These are phyloP conservation scores for Pseudoatta argentina DNA, from an alignment of 1,140 invertebrate species.

Conservation along the genomic window DNA sequence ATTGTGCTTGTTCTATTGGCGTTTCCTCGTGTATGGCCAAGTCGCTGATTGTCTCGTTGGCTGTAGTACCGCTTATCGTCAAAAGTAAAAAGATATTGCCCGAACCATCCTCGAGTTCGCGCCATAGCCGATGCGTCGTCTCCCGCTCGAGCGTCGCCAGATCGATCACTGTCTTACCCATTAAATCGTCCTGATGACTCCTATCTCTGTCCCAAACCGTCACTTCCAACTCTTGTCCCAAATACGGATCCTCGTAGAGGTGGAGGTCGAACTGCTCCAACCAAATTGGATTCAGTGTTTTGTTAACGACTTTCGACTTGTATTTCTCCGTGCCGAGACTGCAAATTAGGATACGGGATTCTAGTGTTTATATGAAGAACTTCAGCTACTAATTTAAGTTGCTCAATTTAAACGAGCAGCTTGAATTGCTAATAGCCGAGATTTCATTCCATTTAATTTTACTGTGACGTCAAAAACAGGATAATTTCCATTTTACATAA, in stretches of 20 bases:
- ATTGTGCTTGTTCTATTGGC: conserved; percentile 89
- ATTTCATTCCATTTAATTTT: conserved; percentile 5
- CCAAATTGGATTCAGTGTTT: conserved; percentile 95
- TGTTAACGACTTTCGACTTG: conserved; percentile 97
- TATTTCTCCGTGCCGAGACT: conserved; percentile 99
- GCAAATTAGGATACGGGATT: conserved; percentile 67
- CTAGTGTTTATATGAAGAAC: not conserved
- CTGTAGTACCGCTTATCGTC: conserved; percentile 97
- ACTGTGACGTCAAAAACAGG: not conserved
- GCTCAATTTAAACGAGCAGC: not conserved
- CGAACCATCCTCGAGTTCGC: conserved; percentile 95
- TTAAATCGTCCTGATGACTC: conserved; percentile 93
- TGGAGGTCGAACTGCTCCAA: conserved; percentile 99
- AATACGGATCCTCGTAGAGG: conserved; percentile 95
- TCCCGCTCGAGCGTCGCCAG: conserved; percentile 94
- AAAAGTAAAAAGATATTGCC: conserved; percentile 95
- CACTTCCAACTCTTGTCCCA: conserved; percentile 94
- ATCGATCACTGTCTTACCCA: conserved; percentile 95
- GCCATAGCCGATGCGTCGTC: conserved; percentile 95
- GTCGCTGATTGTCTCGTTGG: conserved; percentile 96
- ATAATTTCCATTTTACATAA: not conserved
- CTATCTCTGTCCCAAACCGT: conserved; percentile 96
- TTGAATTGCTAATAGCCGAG: conserved; percentile 8
- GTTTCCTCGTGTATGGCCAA: conserved; percentile 94
- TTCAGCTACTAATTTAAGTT: not conserved